Conservation (phyloP, 2,113 vertebrate species). For the Hippolais icterina region DNA sequence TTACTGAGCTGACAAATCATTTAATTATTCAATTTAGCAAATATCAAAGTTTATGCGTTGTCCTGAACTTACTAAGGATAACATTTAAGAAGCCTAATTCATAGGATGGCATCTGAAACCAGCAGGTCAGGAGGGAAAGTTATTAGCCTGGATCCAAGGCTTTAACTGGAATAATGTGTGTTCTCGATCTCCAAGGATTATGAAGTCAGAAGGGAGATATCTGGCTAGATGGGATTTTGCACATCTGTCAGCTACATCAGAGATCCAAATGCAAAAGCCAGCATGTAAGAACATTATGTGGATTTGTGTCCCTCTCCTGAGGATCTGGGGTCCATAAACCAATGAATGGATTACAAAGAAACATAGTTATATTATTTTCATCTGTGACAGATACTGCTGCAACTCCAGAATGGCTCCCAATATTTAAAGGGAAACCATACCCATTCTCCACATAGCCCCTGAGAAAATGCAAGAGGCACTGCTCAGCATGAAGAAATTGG, state of each 20-base stretch:
- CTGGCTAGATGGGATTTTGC: constrained; percentile 55
- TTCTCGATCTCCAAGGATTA: background rate
- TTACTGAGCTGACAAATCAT: background rate
- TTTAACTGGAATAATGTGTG: background rate
- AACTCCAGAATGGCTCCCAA: background rate
- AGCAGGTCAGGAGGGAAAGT: background rate
- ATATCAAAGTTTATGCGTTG: background rate
- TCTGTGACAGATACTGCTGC: background rate
- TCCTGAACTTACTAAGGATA: background rate
- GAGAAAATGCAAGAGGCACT: background rate
- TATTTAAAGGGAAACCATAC: background rate
- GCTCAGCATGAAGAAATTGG: background rate
- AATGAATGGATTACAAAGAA: constrained; percentile 45
- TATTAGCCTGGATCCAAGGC: background rate
- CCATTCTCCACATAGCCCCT: background rate
- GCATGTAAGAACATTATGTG: constrained; percentile 48
- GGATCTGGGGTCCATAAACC: constrained; percentile 45
- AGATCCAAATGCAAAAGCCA: constrained; percentile 53
- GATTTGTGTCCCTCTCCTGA: constrained; percentile 56
- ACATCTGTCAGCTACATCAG: constrained; percentile 66
- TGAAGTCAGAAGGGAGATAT: constrained; percentile 17
- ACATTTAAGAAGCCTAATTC: background rate
- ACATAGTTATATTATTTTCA: constrained; percentile 38
- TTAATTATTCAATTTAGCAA: background rate
- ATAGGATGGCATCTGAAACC: background rate